Base-by-base conservation (phyloP, 2,888 invertebrate species). In the Dasysyrphus tricinctus region DNA sequence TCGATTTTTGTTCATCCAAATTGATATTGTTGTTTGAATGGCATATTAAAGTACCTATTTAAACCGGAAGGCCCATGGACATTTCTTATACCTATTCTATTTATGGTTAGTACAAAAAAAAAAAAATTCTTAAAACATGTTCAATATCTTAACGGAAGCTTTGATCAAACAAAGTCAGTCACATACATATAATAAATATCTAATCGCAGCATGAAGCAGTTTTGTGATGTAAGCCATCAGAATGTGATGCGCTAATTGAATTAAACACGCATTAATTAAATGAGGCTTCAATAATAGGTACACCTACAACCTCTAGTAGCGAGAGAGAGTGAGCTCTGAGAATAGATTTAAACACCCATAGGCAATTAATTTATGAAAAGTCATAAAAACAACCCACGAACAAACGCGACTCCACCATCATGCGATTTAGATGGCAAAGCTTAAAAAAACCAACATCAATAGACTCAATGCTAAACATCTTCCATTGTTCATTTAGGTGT, bases 191-290 rank as follows among this genome's bases (percentile, higher is more conserved):
- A 39, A 42, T 6, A 12, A 24, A 51, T 29, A 29, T 29, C 29
- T 29, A 14, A 14, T 14, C n/a, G 1, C 54, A 32, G 54, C 29
- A 29, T 29, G 14, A 29, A 54, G 29, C 14, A 29, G 54, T 29
- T 54, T 14, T 54, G 54, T 54, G 54, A 54, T 54, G 54, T 29
- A 54, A 54, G 32, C 5, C 54, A 2, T 54, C n/a, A 32, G 29
- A 29, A 7, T 32, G 24, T 54, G 54, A 54, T 54, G 54, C 54
- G 54, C 54, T 54, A 54, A 54, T 54, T 54, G 54, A 54, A 32
- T 54, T 32, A 32, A 32, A 54, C 32, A 29, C 54, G n/a, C 14
- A 54, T 54, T 54, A 54, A 54, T 54, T 54, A 7, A 54, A 29
- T 54, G 3, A 8, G 54, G n/a, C 29, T 32, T 54, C n/a, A 32